Evolutionary conservation across 2,888 invertebrate genomes (phyloP), one percentile per base, ranked within the genome.

Genomic region (Agrilus biguttatus): DNA sequence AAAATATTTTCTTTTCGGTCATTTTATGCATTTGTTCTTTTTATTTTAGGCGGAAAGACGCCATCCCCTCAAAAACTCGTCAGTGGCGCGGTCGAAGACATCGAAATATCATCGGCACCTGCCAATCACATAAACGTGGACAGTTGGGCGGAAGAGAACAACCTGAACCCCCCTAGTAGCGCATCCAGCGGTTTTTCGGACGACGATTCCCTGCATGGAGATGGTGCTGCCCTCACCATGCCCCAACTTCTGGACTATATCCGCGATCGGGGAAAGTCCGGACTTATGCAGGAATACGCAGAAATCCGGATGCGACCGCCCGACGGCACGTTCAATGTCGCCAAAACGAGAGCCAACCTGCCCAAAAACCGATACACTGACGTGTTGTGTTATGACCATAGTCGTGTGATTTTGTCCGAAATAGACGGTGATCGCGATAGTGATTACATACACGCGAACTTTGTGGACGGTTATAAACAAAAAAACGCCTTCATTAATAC

Each of bases 371-470:
- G 87, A 21, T 97, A 96, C 69, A 91, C 91, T 51, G 96, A 97
- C 68, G 95, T 96, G 41, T 74, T 95, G 50, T 95, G 95, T 68
- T 92, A 86, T 69, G 96, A 97, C 69, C 92, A 93, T 67, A 87
- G 88, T 62, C 77, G 96, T 56, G 95, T 97, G 48, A 76, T 84
- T 51, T 73, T 96, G 47, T 81, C 87, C 32, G 65, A 64, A 54
- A 46, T 62, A 33, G 81, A 86, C 57, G 79, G 78, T 52, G 85
- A 85, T 59, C 74, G 81, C 51, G 73, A 77, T 56, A 80, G 83
- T 39, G 95, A 95, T 69, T 96, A 96, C 63, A 93, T 96, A 65
- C 93, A 97, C 71, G 96, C 95, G 44, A 96, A 96, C 73, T 96
- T 85, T 68, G 95, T 96, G 42, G 95, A 96, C 70, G 96, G 96